Evolutionary conservation across 2,113 vertebrate species (phyloP).

Genomic region (Callipepla californica): DNA sequence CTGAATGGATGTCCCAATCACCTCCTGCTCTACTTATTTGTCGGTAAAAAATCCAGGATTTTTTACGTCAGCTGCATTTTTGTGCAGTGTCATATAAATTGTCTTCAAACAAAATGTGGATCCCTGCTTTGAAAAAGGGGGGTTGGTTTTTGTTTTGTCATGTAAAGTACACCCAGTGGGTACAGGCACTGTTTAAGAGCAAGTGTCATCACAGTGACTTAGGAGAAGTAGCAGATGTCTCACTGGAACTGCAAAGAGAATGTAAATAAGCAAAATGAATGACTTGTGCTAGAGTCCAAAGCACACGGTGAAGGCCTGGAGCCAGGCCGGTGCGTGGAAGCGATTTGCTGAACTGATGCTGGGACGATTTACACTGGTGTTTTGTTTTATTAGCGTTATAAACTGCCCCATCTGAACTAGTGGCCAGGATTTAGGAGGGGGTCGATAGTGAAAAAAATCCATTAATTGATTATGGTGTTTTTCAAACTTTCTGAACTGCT

Average conservation of each 20-base stretch:
- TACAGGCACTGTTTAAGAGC: neutral
- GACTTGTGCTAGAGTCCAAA: neutral
- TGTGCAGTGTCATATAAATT: neutral
- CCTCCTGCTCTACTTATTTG: neutral
- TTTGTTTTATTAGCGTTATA: neutral
- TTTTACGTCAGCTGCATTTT: neutral
- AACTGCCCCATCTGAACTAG: neutral
- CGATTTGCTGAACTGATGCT: neutral
- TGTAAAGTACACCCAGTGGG: neutral
- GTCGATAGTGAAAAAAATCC: neutral
- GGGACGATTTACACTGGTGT: neutral
- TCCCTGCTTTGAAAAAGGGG: neutral
- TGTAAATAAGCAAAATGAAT: neutral
- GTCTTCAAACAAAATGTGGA: neutral
- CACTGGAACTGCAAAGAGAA: neutral
- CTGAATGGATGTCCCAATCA: neutral
- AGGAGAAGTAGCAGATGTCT: neutral
- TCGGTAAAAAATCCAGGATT: neutral
- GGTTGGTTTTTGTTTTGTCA: neutral
- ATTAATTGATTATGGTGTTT: neutral
- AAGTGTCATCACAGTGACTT: neutral
- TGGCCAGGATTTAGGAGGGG: neutral
- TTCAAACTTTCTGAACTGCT: neutral
- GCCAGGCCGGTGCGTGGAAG: neutral
- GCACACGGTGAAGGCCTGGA: fast-evolving